These are phyloP conservation scores for Ursus arctos DNA, from an alignment of 2,113 vertebrate genomes.

Conservation along the genomic window DNA sequence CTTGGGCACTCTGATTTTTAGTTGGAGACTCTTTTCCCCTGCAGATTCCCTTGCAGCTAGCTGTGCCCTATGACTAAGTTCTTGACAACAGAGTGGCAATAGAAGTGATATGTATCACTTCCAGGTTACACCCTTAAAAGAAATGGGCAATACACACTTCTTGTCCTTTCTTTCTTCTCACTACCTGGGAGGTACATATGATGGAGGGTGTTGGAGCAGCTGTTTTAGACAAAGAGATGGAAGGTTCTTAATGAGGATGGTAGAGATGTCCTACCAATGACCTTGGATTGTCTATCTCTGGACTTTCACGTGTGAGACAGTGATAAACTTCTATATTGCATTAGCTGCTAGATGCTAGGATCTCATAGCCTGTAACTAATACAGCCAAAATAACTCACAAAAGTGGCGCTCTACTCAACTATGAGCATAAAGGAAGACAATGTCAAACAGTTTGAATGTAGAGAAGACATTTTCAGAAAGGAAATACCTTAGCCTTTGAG, in stretches of 20 bases:
- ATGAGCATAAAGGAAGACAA: neutral
- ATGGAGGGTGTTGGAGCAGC: neutral
- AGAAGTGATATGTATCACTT: neutral
- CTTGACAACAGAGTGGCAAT: neutral
- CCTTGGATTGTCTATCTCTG: neutral
- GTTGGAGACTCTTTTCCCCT: neutral
- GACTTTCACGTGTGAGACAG: neutral
- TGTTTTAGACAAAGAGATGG: neutral
- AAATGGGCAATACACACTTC: neutral
- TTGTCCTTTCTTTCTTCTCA: neutral
- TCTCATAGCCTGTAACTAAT: neutral
- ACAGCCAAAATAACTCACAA: neutral
- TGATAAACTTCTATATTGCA: neutral
- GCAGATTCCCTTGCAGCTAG: neutral
- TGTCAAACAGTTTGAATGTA: conserved; percentile 18
- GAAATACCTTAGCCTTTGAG: neutral
- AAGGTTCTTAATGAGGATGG: neutral
- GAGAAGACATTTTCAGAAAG: neutral
- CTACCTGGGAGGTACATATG: neutral
- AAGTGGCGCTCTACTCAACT: neutral
- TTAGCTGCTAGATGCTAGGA: neutral
- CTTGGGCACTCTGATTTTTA: neutral
- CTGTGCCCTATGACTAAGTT: neutral
- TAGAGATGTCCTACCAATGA: neutral
- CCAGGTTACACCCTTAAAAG: neutral